A percentile compares a stretch with the other conserved stretches of the same genome.
phyloP scores from a whole-genome alignment of 2,797 vertebrate genomes.

The Rachycentron canadum region DNA sequence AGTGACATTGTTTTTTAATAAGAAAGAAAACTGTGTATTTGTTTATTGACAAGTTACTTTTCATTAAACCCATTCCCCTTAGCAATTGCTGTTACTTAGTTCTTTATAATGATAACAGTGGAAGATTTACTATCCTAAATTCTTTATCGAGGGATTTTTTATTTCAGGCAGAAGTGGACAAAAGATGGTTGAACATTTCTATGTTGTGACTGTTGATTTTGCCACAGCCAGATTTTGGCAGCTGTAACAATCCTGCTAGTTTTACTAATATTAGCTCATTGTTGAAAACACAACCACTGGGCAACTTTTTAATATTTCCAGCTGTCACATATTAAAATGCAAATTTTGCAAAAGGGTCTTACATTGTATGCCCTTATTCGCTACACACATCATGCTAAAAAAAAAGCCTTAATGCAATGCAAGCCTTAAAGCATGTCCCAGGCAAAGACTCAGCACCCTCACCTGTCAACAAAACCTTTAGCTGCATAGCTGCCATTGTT shows the following conservation, averaged over 20 bases:
- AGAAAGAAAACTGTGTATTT: background rate
- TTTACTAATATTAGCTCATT: background rate
- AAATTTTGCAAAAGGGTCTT: background rate
- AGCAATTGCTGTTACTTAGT: background rate
- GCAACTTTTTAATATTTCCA: background rate
- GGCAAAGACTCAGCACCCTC: too few species aligned
- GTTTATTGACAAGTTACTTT: background rate
- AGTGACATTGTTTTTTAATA: too few species aligned
- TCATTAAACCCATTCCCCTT: background rate
- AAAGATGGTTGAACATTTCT: background rate
- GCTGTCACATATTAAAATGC: too few species aligned
- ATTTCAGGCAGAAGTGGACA: background rate
- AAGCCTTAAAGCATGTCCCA: too few species aligned
- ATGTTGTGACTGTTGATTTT: fast-evolving
- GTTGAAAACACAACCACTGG: background rate
- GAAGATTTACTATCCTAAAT: background rate
- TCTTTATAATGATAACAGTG: background rate
- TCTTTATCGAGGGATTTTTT: background rate
- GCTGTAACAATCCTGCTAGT: background rate
- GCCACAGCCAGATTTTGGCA: background rate
- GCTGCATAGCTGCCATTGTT: background rate
- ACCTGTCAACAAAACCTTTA: too few species aligned
- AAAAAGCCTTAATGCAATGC: too few species aligned
- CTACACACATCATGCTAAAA: too few species aligned
- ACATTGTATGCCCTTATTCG: too few species aligned